phyloP scores from a whole-genome alignment of 2,797 vertebrate species.

The Pipistrellus pygmaeus region DNA sequence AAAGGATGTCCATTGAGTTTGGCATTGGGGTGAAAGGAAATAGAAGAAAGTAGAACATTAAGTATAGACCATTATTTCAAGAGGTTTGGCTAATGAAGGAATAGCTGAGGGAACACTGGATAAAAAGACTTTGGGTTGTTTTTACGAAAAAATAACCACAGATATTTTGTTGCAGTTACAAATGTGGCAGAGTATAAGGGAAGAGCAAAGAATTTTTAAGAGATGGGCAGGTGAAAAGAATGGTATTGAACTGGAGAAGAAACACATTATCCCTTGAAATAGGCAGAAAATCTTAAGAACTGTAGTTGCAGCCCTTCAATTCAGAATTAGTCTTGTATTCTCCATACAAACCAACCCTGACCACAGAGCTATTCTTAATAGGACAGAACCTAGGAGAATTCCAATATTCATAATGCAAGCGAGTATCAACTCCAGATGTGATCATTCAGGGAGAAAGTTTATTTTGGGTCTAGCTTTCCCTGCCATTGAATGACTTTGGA shows the following conservation, averaged over 20 bases:
- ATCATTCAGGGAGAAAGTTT: neutral
- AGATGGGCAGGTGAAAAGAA: neutral
- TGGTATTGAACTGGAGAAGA: neutral
- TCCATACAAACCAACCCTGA: neutral
- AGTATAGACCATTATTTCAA: neutral
- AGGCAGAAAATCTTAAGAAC: neutral
- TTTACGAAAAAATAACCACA: neutral
- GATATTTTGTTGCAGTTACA: neutral
- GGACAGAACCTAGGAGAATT: neutral
- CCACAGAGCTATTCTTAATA: neutral
- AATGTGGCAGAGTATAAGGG: neutral
- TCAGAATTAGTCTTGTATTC: slow-evolving; percentile 32
- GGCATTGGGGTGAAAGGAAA: neutral
- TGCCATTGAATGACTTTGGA: neutral
- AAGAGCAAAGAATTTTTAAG: neutral
- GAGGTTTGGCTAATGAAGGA: neutral
- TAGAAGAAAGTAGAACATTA: neutral
- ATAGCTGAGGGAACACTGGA: neutral
- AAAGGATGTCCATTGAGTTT: neutral
- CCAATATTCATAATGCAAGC: neutral
- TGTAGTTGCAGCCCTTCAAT: neutral
- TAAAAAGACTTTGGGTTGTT: neutral
- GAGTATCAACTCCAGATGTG: neutral
- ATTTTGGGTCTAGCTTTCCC: neutral
- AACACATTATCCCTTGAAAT: neutral